Percentiles rank a stretch among this genome's conserved stretches.
Evolutionary conservation across 2,888 invertebrate species (phyloP).

Genomic region (Cistogaster globosa): DNA sequence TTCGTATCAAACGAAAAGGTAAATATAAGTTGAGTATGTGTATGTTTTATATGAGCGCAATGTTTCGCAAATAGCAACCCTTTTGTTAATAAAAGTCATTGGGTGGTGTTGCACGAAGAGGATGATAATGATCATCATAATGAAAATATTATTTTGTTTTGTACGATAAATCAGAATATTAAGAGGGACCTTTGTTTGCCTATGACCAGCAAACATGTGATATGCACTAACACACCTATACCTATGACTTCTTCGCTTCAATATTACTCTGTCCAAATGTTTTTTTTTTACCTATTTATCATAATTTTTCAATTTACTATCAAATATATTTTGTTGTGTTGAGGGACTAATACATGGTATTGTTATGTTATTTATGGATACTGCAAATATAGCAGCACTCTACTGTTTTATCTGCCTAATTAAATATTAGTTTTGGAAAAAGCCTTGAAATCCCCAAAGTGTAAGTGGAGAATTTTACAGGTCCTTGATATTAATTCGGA

Average conservation of each 20-base stretch:
- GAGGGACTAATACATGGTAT: conserved; percentile 43
- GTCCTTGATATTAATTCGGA: no score
- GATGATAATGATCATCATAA: conserved; percentile 54
- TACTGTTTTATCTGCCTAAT: no score
- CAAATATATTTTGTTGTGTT: conserved; percentile 34
- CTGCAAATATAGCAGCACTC: no score
- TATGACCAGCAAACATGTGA: conserved; percentile 27
- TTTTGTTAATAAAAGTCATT: conserved; percentile 19
- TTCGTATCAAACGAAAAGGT: conserved; percentile 18
- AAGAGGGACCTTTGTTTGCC: conserved; percentile 67
- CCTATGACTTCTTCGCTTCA: conserved; percentile 25
- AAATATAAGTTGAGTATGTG: conserved; percentile 10
- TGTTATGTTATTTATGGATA: neutral
- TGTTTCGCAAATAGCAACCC: conserved; percentile 48
- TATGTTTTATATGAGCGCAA: neutral
- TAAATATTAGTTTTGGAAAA: no score
- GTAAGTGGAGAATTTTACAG: no score
- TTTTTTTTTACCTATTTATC: conserved; percentile 78
- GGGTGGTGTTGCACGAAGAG: conserved; percentile 13
- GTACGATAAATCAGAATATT: conserved; percentile 70
- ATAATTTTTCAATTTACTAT: conserved; percentile 83
- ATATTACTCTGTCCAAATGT: conserved; percentile 56
- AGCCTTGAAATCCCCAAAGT: no score
- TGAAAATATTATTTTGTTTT: conserved; percentile 53
- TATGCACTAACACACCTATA: conserved; percentile 12